A percentile compares a stretch with the other conserved stretches of the same genome.
Conservation (phyloP, 1,140 invertebrate genomes). For the Tetragnatha versicolor region DNA sequence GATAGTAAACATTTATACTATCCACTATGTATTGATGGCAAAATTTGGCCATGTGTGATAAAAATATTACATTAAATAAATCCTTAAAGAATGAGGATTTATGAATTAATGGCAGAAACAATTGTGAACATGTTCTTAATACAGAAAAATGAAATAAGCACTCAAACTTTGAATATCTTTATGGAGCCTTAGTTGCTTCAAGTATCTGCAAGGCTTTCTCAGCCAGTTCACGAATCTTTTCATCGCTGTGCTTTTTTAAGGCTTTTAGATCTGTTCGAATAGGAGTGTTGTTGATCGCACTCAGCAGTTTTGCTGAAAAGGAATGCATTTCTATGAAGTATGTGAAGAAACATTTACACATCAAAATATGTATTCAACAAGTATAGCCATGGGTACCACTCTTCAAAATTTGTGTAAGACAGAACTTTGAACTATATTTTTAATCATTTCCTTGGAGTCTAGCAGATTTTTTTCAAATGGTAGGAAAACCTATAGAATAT, state of each 20-base stretch:
- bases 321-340: neutral
- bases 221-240: slow-evolving; percentile 29
- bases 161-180: too few species aligned
- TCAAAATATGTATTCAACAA: neutral
- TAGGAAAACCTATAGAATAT: neutral
- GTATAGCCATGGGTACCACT: neutral
- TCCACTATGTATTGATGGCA: too few species aligned
- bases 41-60: too few species aligned
- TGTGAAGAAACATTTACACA: neutral
- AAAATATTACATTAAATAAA: too few species aligned
- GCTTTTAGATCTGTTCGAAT: slow-evolving; percentile 36
- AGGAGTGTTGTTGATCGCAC: slow-evolving; percentile 16
- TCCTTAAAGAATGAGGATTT: too few species aligned
- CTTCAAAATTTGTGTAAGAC: neutral
- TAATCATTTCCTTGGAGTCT: neutral
- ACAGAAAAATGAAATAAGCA: too few species aligned
- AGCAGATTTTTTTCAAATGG: neutral
- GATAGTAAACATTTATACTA: too few species aligned
- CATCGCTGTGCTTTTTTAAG: slow-evolving; percentile 45
- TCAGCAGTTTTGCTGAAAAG: slow-evolving; percentile 19
- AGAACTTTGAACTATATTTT: neutral
- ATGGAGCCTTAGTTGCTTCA: too few species aligned
- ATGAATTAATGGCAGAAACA: too few species aligned
- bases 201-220: slow-evolving; percentile 19
- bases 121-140: too few species aligned